Conservation (phyloP, 1,140 invertebrate species). For the Phthorimaea operculella region DNA sequence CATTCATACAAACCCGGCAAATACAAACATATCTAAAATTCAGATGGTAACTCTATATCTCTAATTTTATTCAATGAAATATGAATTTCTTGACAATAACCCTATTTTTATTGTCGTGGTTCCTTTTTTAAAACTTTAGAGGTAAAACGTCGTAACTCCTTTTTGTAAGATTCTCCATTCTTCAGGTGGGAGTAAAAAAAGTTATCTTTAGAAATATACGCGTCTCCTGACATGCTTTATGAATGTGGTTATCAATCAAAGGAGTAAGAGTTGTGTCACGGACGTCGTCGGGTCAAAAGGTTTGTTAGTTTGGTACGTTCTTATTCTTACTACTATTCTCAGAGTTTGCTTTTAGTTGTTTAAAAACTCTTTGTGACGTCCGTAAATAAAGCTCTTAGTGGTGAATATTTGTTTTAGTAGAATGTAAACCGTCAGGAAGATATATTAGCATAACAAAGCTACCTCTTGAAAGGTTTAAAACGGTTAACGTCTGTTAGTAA, state of each 20-base stretch:
- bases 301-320: slow-evolving; percentile 20
- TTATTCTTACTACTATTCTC: neutral
- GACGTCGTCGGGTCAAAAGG: slow-evolving; percentile 26
- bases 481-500: neutral
- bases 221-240: slow-evolving; percentile 13
- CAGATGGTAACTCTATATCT: slow-evolving; percentile 55
- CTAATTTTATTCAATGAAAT: slow-evolving; percentile 53
- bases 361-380: neutral
- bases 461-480: neutral
- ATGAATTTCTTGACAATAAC: slow-evolving; percentile 53
- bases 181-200: slow-evolving; percentile 11
- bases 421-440: neutral
- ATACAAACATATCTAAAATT: slow-evolving; percentile 51
- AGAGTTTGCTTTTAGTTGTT: neutral
- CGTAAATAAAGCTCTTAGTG: neutral
- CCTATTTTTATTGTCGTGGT: slow-evolving; percentile 59
- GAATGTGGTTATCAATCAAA: slow-evolving; percentile 40
- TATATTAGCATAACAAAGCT: neutral
- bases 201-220: slow-evolving; percentile 11
- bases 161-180: slow-evolving; percentile 15
- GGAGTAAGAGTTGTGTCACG: slow-evolving; percentile 18
- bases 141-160: slow-evolving; percentile 8
- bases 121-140: slow-evolving; percentile 18
- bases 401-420: neutral
- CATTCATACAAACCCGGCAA: slow-evolving; percentile 30